Conservation (phyloP, 2,888 invertebrate species). For the Hypercompe scribonia region DNA sequence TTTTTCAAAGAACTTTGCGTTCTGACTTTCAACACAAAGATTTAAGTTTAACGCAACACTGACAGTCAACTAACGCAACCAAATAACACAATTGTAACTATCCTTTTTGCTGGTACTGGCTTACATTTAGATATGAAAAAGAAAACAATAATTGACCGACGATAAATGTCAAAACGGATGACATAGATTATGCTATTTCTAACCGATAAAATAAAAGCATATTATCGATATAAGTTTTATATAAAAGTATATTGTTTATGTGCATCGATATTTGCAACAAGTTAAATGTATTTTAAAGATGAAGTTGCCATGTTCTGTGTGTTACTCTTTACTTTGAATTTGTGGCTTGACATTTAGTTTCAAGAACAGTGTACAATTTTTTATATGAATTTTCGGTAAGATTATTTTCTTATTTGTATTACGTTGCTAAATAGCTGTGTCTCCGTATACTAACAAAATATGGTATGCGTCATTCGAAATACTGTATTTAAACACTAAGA, state of each 20-base stretch:
- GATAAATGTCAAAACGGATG: slow-evolving; percentile 39
- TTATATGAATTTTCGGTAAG: slow-evolving; percentile 44
- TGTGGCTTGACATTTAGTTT: slow-evolving; percentile 39
- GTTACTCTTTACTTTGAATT: slow-evolving; percentile 34
- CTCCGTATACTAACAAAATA: neutral
- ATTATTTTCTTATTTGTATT: neutral
- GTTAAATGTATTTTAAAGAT: slow-evolving; percentile 41
- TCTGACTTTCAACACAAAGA: neutral
- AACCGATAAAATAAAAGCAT: slow-evolving; percentile 34
- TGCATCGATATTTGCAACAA: slow-evolving; percentile 2
- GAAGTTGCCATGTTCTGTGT: slow-evolving; percentile 29
- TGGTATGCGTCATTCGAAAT: neutral
- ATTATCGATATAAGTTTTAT: slow-evolving; percentile 30
- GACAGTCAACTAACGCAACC: neutral
- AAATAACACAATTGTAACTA: neutral
- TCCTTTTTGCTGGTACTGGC: slow-evolving; percentile 38
- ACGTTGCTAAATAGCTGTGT: neutral
- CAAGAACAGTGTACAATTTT: slow-evolving; percentile 34
- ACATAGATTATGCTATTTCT: slow-evolving; percentile 28
- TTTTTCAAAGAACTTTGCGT: too few relatives aligned
- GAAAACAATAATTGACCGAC: slow-evolving; percentile 36
- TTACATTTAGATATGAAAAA: slow-evolving; percentile 30
- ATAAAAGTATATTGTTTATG: slow-evolving; percentile 31
- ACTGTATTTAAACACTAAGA: neutral
- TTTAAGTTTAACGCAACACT: neutral